Conservation (phyloP, 2,797 vertebrate genomes). For the Cynodonichthys magdalenae region DNA sequence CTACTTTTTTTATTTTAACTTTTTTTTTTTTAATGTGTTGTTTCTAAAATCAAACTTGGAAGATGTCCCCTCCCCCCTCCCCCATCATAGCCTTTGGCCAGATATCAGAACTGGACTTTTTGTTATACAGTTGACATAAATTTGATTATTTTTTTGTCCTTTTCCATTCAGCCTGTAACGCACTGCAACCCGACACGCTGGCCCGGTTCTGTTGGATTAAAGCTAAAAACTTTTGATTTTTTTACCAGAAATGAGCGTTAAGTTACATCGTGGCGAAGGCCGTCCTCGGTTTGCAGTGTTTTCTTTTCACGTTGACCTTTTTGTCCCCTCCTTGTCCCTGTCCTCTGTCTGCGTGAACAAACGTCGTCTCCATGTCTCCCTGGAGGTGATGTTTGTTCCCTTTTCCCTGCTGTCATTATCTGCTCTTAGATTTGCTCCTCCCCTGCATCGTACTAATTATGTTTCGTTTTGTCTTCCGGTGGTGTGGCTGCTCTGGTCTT, state of each 20-base stretch:
- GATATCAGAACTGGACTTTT: constrained; percentile 73
- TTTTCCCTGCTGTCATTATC: constrained; percentile 65
- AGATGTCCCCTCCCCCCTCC: constrained; percentile 58
- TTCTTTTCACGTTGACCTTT: constrained; percentile 63
- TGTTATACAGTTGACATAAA: constrained; percentile 60
- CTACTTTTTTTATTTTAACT: constrained; percentile 74
- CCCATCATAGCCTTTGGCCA: constrained; percentile 67
- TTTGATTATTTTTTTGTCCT: constrained; percentile 65
- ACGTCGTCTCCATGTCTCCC: constrained; percentile 73
- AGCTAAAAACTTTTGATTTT: constrained; percentile 13
- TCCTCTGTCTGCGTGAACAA: constrained; percentile 72
- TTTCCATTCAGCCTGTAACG: constrained; percentile 55
- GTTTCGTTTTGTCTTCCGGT: constrained; percentile 79
- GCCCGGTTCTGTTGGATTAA: constrained; percentile 13
- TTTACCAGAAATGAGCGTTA: constrained; percentile 9
- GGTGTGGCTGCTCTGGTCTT: constrained; percentile 78
- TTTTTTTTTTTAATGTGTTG: constrained; percentile 80
- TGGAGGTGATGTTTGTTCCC: constrained; percentile 77
- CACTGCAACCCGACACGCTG: constrained; percentile 74
- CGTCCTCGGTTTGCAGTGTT: constrained; percentile 74
- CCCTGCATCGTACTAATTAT: constrained; percentile 70
- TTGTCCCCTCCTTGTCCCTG: constrained; percentile 48
- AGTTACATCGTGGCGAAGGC: constrained; percentile 32
- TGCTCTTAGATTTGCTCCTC: constrained; percentile 63
- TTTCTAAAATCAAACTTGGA: constrained; percentile 79